Evolutionary conservation across 2,888 invertebrate species (phyloP).

Genomic region (Agrenia bidenticulata): DNA sequence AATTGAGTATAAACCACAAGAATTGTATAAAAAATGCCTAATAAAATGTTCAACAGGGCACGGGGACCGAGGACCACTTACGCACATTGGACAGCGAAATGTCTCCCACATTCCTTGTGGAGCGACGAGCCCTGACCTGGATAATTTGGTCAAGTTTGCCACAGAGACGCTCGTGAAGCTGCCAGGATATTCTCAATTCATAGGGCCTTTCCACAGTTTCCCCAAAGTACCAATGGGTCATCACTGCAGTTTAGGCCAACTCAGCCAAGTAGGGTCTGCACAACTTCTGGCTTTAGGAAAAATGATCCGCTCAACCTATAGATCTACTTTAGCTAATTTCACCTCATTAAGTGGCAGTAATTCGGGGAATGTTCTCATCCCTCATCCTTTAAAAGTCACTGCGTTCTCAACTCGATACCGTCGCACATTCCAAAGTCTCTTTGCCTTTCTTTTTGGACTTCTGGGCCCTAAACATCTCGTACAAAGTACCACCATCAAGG

Average conservation of each 20-base stretch:
- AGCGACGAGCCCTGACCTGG: constrained; percentile 55
- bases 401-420: constrained; percentile 62
- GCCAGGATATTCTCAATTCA: constrained; percentile 68
- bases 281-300: constrained; percentile 80
- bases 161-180: constrained; percentile 46
- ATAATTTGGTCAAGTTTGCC: constrained; percentile 43
- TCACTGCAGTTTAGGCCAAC: constrained; percentile 75
- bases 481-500: constrained; percentile 67
- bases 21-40: no score
- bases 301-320: constrained; percentile 65
- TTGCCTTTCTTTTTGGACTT: constrained; percentile 74
- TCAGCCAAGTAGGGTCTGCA: constrained; percentile 76
- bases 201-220: constrained; percentile 82
- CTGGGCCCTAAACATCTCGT: constrained; percentile 66
- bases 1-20: no score
- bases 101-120: constrained; percentile 74
- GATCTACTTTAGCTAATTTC: constrained; percentile 49
- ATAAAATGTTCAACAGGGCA: no score
- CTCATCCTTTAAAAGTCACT: constrained; percentile 51
- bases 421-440: constrained; percentile 86
- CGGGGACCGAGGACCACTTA: constrained; percentile 84
- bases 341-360: constrained; percentile 23
- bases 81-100: constrained; percentile 68
- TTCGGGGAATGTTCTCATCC: constrained; percentile 12
- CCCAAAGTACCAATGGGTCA: constrained; percentile 68